Base-by-base conservation (phyloP, 2,113 vertebrate genomes). In the Dissostichus mawsoni region DNA sequence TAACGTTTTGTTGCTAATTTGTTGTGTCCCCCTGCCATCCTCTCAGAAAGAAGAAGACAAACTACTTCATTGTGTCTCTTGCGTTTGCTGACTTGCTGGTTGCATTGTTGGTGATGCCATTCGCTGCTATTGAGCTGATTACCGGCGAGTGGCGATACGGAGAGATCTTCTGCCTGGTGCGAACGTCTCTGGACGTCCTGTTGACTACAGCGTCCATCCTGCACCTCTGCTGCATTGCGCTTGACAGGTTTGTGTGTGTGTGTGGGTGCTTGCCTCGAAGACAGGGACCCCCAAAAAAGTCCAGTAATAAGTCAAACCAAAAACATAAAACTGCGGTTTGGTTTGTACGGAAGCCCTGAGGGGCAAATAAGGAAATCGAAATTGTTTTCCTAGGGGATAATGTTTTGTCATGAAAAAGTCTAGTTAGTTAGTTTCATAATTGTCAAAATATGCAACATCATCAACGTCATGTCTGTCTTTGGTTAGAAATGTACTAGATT, bases 161-260 rank as follows among this genome's bases (percentile, higher is more conserved):
- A 36, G 87, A 95, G 78, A 93, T 94, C 20, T 96, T 95, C 92
- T 96, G 95, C 80, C 82, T 95, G 68, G 88, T 96, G 33, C 89
- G 95, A 41, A 96, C 95, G 1, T 95, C 95, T 5, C 86, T 96
- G 85, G 95, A 96, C 8, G 95, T 96, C 17, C 88, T 95, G 66
- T 84, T 96, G 68, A 96, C 95, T 18, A 95, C 95, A 2, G 94
- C 95, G 0, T 96, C 95, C 62, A 96, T 96, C 57, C 86, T 96
- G 59, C 95, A 96, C 77, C 92, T 96, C 68, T 96, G 95, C 91
- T 96, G 95, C 91, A 96, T 96, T n/a, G 95, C 95, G 50, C 82
- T 95, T 57, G 94, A 95, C 92, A 94, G 94, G 94, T 95, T 47
- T 75, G 89, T 73, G 62, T 48, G 48, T 59, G 11, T 58, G 5